phyloP scores from a whole-genome alignment of 1,140 invertebrate species.

The Megathymus violae region DNA sequence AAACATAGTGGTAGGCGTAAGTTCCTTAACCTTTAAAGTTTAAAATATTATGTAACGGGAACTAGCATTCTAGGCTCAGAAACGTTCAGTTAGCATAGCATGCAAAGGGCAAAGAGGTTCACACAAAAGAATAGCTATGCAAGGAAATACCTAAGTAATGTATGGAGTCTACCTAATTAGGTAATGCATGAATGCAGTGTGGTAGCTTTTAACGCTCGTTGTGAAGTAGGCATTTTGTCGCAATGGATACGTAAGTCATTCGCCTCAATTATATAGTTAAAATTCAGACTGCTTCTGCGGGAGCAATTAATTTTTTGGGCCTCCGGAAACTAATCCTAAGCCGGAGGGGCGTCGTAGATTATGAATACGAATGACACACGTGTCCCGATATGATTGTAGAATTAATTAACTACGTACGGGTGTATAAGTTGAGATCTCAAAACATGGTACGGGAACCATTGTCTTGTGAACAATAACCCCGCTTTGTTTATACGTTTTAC shows the following conservation, averaged over 20 bases:
- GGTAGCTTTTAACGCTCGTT: slow-evolving; percentile 2
- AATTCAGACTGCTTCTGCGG: slow-evolving; percentile 18
- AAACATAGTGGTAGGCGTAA: neutral
- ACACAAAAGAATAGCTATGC: neutral
- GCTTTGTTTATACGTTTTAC: slow-evolving; percentile 35
- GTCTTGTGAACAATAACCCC: slow-evolving; percentile 66
- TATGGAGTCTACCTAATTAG: slow-evolving; percentile 2
- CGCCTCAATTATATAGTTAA: slow-evolving; percentile 27
- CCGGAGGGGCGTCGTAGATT: slow-evolving; percentile 44
- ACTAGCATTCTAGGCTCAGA: neutral
- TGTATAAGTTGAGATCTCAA: slow-evolving; percentile 58
- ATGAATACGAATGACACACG: slow-evolving; percentile 55
- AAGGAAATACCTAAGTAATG: neutral
- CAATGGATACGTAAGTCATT: slow-evolving; percentile 6
- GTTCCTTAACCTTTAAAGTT: slow-evolving; percentile 24
- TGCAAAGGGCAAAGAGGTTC: neutral
- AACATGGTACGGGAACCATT: slow-evolving; percentile 64
- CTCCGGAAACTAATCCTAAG: slow-evolving; percentile 51
- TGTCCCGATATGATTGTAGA: slow-evolving; percentile 45
- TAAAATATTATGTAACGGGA: slow-evolving; percentile 24
- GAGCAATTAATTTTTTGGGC: slow-evolving; percentile 35
- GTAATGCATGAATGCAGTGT: neutral
- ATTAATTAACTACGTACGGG: slow-evolving; percentile 55
- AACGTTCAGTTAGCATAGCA: neutral
- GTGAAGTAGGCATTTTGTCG: neutral